A percentile compares a stretch with the other conserved stretches of the same genome.
phyloP scores from a whole-genome alignment of 2,113 vertebrate species.

The Phalacrocorax aristotelis region DNA sequence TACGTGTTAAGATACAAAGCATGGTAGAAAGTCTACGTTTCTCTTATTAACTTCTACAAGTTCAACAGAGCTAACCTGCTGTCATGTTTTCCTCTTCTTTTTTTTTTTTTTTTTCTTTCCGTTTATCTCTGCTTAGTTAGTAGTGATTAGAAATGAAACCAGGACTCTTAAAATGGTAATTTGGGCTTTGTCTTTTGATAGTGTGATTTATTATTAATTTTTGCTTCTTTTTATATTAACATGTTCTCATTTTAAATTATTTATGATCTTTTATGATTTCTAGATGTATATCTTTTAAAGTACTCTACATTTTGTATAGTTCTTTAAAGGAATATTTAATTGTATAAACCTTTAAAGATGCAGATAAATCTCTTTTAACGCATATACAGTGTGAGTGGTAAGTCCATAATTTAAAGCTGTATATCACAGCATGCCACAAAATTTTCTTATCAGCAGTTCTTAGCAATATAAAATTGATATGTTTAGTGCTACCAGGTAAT shows the following conservation, averaged over 20 bases:
- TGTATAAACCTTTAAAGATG: not conserved
- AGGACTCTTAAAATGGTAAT: not conserved
- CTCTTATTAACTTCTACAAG: not conserved
- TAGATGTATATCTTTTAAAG: not conserved
- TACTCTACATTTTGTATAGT: not conserved
- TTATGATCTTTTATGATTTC: not conserved
- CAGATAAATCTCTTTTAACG: not conserved
- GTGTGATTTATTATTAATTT: not conserved
- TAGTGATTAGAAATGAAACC: not conserved
- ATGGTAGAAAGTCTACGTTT: not conserved
- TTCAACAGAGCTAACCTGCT: not conserved
- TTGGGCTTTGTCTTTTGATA: not conserved
- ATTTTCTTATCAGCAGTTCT: not conserved
- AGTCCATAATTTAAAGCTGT: not conserved
- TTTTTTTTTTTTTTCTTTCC: not conserved
- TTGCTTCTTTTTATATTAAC: not conserved
- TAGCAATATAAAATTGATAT: not conserved
- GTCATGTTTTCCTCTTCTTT: not conserved
- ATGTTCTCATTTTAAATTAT: not conserved
- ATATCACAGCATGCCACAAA: not conserved
- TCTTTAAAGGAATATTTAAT: slow-evolving; percentile 3
- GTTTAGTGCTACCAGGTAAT: not conserved
- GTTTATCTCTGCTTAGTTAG: not conserved
- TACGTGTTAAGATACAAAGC: not conserved
- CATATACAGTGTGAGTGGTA: not conserved